phyloP scores from a whole-genome alignment of 64 coral and sea anemone genomes.

The Catalaphyllia jardinei region DNA sequence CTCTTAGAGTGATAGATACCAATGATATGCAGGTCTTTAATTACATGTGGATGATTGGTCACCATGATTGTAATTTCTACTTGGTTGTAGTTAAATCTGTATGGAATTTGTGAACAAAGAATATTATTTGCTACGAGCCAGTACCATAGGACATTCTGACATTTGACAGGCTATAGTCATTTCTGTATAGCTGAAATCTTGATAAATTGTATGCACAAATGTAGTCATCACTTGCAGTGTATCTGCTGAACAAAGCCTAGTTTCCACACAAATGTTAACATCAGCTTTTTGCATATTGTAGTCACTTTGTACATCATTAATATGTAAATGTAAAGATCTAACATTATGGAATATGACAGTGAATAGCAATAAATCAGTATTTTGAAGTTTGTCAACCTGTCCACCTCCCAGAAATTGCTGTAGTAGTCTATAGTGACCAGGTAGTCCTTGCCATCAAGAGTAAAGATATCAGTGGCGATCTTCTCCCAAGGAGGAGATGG shows the following conservation, averaged over 20 bases:
- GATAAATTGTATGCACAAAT: no score
- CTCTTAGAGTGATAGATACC: conserved; percentile 43
- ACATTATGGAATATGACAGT: conserved; percentile 70
- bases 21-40: conserved; percentile 37
- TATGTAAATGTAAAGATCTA: conserved; percentile 63
- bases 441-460: no score
- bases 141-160: conserved; percentile 43
- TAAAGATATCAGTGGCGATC: no score
- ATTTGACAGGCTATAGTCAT: conserved; percentile 41
- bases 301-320: conserved; percentile 42
- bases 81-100: conserved; percentile 49
- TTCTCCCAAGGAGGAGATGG: no score
- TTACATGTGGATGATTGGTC: conserved; percentile 28
- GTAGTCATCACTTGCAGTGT: conserved; percentile 34
- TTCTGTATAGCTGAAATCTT: conserved; percentile 54
- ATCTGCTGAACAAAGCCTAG: conserved; percentile 31
- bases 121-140: conserved; percentile 33
- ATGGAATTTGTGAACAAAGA: conserved; percentile 38
- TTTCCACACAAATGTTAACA: conserved; percentile 62
- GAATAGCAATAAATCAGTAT: conserved; percentile 43
- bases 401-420: no score
- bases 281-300: conserved; percentile 41
- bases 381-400: conserved; percentile 13
- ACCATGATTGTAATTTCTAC: conserved; percentile 67
- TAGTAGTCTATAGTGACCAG: no score